Conservation (phyloP, 1,140 invertebrate species). For the Bombus confusus region DNA sequence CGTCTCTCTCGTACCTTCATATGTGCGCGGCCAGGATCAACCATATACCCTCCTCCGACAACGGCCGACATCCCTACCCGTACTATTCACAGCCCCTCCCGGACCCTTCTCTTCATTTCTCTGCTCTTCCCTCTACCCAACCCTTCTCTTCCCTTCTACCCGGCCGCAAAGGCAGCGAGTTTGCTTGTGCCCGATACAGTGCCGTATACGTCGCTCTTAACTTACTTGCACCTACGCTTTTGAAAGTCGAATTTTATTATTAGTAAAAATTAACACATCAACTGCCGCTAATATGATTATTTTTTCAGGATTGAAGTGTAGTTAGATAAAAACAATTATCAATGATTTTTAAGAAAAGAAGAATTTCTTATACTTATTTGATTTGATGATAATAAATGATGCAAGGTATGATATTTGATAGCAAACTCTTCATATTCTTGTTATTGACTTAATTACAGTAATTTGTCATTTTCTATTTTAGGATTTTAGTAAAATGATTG, state of each 20-base stretch:
- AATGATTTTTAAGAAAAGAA: not conserved
- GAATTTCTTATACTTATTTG: not conserved
- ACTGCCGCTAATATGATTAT: not conserved
- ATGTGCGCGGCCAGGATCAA: slow-evolving; percentile 68
- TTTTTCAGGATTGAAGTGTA: not conserved
- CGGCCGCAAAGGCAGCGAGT: slow-evolving; percentile 69
- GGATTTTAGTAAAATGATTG: not conserved
- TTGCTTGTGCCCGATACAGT: slow-evolving; percentile 72
- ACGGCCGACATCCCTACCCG: slow-evolving; percentile 55
- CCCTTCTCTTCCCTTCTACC: slow-evolving; percentile 54
- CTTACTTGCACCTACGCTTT: not conserved
- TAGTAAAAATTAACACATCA: not conserved
- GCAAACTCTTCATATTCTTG: not conserved
- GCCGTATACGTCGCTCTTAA: slow-evolving; percentile 60
- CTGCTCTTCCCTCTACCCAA: slow-evolving; percentile 4
- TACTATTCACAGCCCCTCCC: slow-evolving; percentile 35
- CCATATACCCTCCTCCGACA: slow-evolving; percentile 59
- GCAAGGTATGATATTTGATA: not conserved
- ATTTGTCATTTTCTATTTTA: not conserved
- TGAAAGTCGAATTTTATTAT: not conserved
- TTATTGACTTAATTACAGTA: not conserved
- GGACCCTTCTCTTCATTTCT: slow-evolving; percentile 41
- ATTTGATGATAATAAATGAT: not conserved
- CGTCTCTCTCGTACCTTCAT: slow-evolving; percentile 38
- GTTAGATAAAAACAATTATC: not conserved